These are phyloP conservation scores for Maniola jurtina DNA, from an alignment of 1,140 invertebrate genomes.

Conservation along the genomic window DNA sequence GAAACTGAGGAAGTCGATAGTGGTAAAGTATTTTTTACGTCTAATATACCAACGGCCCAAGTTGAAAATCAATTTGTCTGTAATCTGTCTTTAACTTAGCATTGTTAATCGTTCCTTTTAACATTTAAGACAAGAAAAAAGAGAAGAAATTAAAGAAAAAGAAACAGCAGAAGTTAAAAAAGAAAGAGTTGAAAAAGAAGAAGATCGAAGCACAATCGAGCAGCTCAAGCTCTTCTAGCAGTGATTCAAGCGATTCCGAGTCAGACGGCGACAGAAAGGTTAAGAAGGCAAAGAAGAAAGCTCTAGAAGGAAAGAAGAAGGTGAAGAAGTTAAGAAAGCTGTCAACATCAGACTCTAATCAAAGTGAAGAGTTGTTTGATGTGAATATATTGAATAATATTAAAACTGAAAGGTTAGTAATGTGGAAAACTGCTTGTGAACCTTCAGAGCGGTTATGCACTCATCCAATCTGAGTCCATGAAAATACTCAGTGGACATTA, in stretches of 20 bases:
- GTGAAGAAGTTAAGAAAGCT: constrained; percentile 45
- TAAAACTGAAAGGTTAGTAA: constrained; percentile 51
- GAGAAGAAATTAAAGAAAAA: constrained; percentile 58
- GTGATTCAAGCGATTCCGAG: constrained; percentile 43
- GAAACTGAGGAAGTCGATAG: constrained; percentile 44
- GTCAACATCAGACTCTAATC: constrained; percentile 44
- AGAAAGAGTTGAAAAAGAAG: constrained; percentile 55
- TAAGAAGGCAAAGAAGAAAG: constrained; percentile 48
- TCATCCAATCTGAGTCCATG: no score
- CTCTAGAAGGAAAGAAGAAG: constrained; percentile 35
- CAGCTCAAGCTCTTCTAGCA: constrained; percentile 44
- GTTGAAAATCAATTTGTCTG: no score
- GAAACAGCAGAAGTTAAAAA: constrained; percentile 51
- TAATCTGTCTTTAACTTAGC: no score
- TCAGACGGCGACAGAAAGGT: constrained; percentile 38
- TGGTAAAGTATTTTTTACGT: constrained; percentile 21
- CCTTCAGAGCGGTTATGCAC: not conserved
- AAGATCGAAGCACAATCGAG: constrained; percentile 47
- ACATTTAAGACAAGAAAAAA: constrained; percentile 51
- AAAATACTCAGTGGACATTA: no score
- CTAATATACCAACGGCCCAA: no score
- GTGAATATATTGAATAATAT: constrained; percentile 71
- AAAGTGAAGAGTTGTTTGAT: constrained; percentile 64
- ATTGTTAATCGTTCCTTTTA: not conserved
- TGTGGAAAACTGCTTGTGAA: not conserved